Evolutionary conservation across 2,113 vertebrate species (phyloP).

Genomic region (Scalopus aquaticus): DNA sequence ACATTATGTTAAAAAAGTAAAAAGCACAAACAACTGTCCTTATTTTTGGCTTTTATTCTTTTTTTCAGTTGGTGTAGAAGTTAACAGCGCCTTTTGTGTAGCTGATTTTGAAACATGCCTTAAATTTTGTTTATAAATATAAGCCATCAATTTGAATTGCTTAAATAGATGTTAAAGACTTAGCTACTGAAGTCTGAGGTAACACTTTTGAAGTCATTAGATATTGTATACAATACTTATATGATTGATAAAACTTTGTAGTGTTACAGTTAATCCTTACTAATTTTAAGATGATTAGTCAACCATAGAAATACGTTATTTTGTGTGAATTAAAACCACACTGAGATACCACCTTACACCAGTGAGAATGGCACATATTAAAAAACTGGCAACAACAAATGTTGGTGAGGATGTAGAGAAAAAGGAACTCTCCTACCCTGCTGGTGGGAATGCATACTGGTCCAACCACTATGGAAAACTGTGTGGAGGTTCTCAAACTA

Average conservation of each 20-base stretch:
- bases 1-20: background rate
- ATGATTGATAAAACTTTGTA: background rate
- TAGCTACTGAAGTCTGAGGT: background rate
- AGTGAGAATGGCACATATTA: no score
- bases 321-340: no score
- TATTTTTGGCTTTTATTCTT: background rate
- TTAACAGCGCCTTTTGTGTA: background rate
- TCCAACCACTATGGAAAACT: no score
- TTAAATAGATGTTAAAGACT: background rate
- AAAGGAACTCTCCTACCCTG: no score
- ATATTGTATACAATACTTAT: background rate
- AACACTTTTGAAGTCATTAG: background rate
- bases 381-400: no score
- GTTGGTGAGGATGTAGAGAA: no score
- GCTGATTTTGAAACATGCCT: background rate
- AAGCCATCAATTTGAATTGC: background rate
- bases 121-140: slow-evolving; percentile 27
- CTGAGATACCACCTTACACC: no score
- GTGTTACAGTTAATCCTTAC: background rate
- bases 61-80: background rate
- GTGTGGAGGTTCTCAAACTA: no score
- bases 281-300: background rate
- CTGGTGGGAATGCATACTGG: no score
- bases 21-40: background rate
- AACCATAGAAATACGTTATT: background rate